Evolutionary conservation across 2,113 vertebrate genomes (phyloP), one percentile per base, ranked within the genome.

Genomic region (Motacilla alba): DNA sequence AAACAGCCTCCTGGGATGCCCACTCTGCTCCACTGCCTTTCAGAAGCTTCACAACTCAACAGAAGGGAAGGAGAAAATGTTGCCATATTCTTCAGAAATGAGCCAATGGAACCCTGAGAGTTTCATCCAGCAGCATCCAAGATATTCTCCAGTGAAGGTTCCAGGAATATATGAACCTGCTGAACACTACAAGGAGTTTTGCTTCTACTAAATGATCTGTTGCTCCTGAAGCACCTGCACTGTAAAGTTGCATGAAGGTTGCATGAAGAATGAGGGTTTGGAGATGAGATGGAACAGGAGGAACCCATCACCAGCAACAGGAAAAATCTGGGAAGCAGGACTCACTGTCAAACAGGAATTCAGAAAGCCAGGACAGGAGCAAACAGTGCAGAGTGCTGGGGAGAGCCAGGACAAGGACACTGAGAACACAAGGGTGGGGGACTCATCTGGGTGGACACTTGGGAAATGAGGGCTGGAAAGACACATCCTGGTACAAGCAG

Each of bases 401-500:
- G 46, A 78, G 64, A 88, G 31, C 28, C 28, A 41, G 50, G 7
- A 31, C 39, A 41, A 56, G 75, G 39, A 22, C 66, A 39, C 0
- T 4, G 50, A 44, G 59, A 58, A 41, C 19, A 63, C 13, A 14
- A 31, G 37, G 39, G 21, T 4, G 5, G 52, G 30, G 67, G n/a
- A 37, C 7, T 26, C 6, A 7, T 7, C 11, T 33, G 68, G 47
- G 37, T 2, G 35, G 47, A 66, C 13, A 23, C 8, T 16, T n/a
- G 13, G 44, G 31, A 55, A 47, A 11, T 21, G 18, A 56, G 31
- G n/a, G 55, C 31, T 91, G 47, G 44, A 58, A 49, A 58, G 23
- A 79, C 49, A 73, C 13, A 2, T 3, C 37, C 53, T 2, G 26
- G n/a, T 5, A 66, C 31, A 43, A 44, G 9, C 0, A 44, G 60